Percentiles rank a stretch among this genome's conserved stretches.
phyloP scores from a whole-genome alignment of 2,113 vertebrate species.

The Mobula birostris region DNA sequence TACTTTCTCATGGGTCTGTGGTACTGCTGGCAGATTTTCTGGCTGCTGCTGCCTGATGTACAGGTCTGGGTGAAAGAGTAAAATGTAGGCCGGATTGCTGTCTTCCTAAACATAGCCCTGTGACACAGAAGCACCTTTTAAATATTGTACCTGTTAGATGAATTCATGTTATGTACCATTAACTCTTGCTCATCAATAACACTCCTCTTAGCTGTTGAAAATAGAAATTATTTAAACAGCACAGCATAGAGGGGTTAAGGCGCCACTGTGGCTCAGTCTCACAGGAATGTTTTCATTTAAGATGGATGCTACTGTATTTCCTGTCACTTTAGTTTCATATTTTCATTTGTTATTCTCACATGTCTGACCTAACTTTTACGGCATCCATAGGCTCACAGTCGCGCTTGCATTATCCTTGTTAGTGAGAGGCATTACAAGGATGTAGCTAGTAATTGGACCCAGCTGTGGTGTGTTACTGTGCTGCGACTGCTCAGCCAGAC shows the following conservation, averaged over 20 bases:
- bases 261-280: background rate
- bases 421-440: constrained; percentile 66
- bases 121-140: background rate
- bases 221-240: background rate
- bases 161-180: background rate
- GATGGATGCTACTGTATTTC: constrained; percentile 33
- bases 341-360: constrained; percentile 43
- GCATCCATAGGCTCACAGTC: constrained; percentile 62
- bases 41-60: background rate
- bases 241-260: background rate
- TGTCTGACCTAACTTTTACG: constrained; percentile 70
- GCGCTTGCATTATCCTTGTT: constrained; percentile 64
- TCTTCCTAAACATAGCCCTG: background rate
- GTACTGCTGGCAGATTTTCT: background rate
- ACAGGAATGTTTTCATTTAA: constrained; percentile 17
- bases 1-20: background rate
- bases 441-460: constrained; percentile 81
- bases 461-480: constrained; percentile 58
- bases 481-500: constrained; percentile 64
- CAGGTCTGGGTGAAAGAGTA: background rate
- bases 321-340: constrained; percentile 30
- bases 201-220: background rate
- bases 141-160: background rate
- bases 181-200: background rate
- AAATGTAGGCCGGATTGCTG: background rate